phyloP scores from a whole-genome alignment of 2,113 vertebrate genomes.

The Phyllostomus discolor region DNA sequence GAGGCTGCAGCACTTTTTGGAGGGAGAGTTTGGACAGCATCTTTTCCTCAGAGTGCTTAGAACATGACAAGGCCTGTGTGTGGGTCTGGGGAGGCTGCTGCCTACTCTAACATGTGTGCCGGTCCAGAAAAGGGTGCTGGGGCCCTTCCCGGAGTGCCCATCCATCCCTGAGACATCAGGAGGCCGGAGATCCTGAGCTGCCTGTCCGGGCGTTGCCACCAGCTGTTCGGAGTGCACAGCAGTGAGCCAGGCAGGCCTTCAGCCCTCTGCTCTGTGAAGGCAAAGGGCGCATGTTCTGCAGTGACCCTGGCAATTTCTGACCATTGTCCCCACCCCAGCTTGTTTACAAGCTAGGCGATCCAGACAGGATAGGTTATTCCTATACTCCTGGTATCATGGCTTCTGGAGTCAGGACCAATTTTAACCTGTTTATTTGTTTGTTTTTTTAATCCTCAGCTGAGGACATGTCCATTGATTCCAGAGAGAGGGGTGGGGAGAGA shows the following conservation, averaged over 20 bases:
- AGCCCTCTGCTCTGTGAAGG: neutral
- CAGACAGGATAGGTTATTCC: neutral
- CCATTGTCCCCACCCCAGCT: neutral
- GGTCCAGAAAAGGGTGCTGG: neutral
- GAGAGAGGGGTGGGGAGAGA: too few species aligned
- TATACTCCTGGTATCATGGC: neutral
- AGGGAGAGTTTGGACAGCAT: slow-evolving; percentile 20
- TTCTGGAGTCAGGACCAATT: neutral
- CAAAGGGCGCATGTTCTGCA: neutral
- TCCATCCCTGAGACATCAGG: accelerated
- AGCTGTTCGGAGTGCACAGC: accelerated
- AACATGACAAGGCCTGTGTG: neutral
- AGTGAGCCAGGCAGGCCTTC: neutral
- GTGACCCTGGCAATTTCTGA: neutral
- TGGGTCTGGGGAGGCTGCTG: neutral
- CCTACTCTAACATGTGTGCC: neutral
- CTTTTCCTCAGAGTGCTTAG: slow-evolving; percentile 19
- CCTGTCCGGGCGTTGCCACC: accelerated
- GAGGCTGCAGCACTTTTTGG: slow-evolving; percentile 49
- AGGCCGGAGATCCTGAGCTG: neutral
- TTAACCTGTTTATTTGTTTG: neutral
- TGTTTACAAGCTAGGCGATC: neutral
- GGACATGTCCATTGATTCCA: too few species aligned
- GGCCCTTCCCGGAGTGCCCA: neutral
- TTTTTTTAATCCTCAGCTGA: too few species aligned